phyloP scores from a whole-genome alignment of 2,888 invertebrate genomes.

The Junonia oenone region DNA sequence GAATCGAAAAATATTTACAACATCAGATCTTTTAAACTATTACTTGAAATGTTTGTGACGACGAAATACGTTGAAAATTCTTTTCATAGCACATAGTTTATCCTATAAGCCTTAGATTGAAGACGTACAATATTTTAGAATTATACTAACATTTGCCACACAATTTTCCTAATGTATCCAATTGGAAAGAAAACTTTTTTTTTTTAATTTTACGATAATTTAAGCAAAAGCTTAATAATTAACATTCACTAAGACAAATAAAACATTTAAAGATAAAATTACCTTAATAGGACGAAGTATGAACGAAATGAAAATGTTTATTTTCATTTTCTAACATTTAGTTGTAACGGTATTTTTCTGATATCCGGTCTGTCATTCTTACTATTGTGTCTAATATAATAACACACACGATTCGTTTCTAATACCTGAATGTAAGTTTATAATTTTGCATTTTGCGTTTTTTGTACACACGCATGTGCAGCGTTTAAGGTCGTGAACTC shows the following conservation, averaged over 20 bases:
- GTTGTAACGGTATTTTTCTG: too few relatives aligned
- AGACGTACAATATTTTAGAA: constrained; percentile 2
- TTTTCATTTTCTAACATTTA: too few relatives aligned
- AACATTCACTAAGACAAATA: not conserved
- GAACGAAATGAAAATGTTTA: not conserved
- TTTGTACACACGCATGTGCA: too few relatives aligned
- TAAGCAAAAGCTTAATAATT: not conserved
- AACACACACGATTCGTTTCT: too few relatives aligned
- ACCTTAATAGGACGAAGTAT: not conserved
- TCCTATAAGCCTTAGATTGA: not conserved
- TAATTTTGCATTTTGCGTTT: too few relatives aligned
- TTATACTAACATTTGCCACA: not conserved
- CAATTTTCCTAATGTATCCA: not conserved
- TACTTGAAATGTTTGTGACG: constrained; percentile 10
- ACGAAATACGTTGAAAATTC: not conserved
- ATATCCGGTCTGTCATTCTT: too few relatives aligned
- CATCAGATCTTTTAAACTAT: constrained; percentile 13
- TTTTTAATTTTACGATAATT: not conserved
- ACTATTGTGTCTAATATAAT: too few relatives aligned
- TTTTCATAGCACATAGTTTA: not conserved
- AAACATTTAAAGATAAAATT: not conserved
- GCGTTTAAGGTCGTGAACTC: too few relatives aligned
- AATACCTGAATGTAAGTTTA: too few relatives aligned
- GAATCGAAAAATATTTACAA: constrained; percentile 28
- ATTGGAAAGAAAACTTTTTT: not conserved